A percentile compares a stretch with the other conserved stretches of the same genome.
Evolutionary conservation across 2,888 invertebrate species (phyloP).

Genomic region (Drosophila helvetica): DNA sequence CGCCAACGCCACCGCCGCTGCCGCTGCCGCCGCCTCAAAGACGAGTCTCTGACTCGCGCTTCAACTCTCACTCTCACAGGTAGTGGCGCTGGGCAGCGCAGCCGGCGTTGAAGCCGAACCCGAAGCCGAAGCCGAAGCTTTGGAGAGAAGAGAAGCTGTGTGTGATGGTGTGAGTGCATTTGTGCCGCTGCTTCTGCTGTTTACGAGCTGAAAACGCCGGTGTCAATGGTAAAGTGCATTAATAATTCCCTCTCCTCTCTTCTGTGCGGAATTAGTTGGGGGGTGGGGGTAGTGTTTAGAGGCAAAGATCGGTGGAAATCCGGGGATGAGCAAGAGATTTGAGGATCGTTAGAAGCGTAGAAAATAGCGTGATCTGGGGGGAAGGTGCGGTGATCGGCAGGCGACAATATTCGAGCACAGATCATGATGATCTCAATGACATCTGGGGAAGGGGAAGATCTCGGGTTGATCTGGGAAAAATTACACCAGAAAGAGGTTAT

Average conservation of each 20-base stretch:
- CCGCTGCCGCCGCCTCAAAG: constrained; percentile 30
- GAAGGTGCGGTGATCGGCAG: too few species aligned
- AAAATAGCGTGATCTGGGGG: background rate
- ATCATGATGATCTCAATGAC: background rate
- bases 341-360: background rate
- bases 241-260: constrained; percentile 30
- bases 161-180: constrained; percentile 50
- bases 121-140: constrained; percentile 32
- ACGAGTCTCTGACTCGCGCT: constrained; percentile 36
- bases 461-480: background rate
- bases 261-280: background rate
- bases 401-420: background rate
- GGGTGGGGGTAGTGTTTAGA: too few species aligned
- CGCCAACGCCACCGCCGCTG: background rate
- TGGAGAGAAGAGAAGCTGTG: constrained; percentile 4
- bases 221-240: constrained; percentile 56
- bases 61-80: constrained; percentile 52
- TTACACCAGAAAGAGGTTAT: background rate
- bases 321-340: background rate
- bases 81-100: constrained; percentile 10
- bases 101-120: constrained; percentile 35
- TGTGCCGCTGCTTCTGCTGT: constrained; percentile 43
- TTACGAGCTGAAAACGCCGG: constrained; percentile 52
- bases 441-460: background rate
- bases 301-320: background rate